These are phyloP conservation scores for Neosilurus mollespiculum DNA, from an alignment of 2,797 vertebrate genomes.

Conservation along the genomic window DNA sequence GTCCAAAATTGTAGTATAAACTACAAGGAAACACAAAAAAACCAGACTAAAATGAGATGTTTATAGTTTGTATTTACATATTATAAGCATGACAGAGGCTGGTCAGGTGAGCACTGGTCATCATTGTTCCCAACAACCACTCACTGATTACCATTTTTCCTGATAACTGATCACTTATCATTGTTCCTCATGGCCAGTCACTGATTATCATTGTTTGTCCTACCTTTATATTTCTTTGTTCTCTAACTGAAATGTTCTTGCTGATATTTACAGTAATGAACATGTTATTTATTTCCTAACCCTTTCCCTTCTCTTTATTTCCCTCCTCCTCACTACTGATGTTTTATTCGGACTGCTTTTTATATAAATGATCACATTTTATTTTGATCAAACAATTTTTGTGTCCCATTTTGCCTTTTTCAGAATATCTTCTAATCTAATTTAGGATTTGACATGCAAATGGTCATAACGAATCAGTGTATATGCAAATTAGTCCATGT, in stretches of 20 bases:
- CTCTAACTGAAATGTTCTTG: neutral
- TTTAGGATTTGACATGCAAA: neutral
- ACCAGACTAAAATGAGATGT: too few relatives aligned
- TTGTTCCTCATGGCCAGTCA: neutral
- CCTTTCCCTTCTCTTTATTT: neutral
- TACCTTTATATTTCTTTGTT: neutral
- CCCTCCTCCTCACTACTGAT: too few relatives aligned
- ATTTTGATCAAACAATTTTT: neutral
- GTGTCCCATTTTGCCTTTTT: neutral
- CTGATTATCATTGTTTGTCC: neutral
- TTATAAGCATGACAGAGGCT: too few relatives aligned
- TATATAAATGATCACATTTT: neutral
- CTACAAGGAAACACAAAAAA: too few relatives aligned
- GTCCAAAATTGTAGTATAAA: too few relatives aligned
- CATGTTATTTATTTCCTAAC: neutral
- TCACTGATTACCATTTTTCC: neutral
- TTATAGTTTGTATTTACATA: too few relatives aligned
- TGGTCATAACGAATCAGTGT: neutral
- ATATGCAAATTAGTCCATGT: neutral
- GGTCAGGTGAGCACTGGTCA: neutral
- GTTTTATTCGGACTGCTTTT: neutral
- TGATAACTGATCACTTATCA: neutral
- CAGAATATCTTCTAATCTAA: neutral
- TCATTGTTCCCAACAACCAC: neutral
- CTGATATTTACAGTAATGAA: neutral